Conservation (phyloP, 92 coral and sea anemone species). For the Porites lobata region DNA sequence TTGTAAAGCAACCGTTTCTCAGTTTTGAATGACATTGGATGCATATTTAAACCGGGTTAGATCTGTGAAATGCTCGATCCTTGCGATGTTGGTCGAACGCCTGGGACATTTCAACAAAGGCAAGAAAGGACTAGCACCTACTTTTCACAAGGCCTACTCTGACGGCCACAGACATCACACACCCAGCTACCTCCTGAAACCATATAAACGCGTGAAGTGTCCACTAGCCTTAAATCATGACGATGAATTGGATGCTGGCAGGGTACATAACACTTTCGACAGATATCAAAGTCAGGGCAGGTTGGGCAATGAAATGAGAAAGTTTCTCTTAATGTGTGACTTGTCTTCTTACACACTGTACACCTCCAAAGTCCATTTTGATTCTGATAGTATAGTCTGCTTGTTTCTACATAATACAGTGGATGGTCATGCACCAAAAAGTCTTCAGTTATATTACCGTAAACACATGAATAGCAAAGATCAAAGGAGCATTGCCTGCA, state of each 20-base stretch:
- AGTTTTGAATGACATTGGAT: too few species aligned
- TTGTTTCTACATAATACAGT: slow-evolving; percentile 52
- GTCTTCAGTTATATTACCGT: slow-evolving; percentile 6
- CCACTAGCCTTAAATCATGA: slow-evolving; percentile 73
- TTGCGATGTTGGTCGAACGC: too few species aligned
- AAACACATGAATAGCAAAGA: slow-evolving; percentile 66
- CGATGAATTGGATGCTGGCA: slow-evolving; percentile 77
- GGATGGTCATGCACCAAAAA: slow-evolving; percentile 71
- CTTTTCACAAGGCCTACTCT: slow-evolving; percentile 84
- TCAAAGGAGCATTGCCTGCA: slow-evolving; percentile 76
- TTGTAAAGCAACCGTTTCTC: too few species aligned
- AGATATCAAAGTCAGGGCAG: slow-evolving; percentile 81
- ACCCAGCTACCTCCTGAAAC: slow-evolving; percentile 84
- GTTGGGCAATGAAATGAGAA: slow-evolving; percentile 68
- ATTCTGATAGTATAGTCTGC: slow-evolving; percentile 51
- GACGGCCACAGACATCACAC: slow-evolving; percentile 87
- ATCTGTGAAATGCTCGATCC: too few species aligned
- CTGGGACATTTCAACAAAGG: too few species aligned
- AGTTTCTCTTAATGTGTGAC: slow-evolving; percentile 54
- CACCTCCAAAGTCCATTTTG: slow-evolving; percentile 78
- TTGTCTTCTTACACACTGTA: slow-evolving; percentile 64
- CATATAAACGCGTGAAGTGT: slow-evolving; percentile 70
- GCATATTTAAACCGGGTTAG: too few species aligned
- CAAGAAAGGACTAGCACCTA: slow-evolving; percentile 11
- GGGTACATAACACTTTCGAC: slow-evolving; percentile 67